A percentile compares a stretch with the other conserved stretches of the same genome.
These are phyloP conservation scores for Leucophenga maculata DNA, from an alignment of 2,888 invertebrate species.

Conservation along the genomic window DNA sequence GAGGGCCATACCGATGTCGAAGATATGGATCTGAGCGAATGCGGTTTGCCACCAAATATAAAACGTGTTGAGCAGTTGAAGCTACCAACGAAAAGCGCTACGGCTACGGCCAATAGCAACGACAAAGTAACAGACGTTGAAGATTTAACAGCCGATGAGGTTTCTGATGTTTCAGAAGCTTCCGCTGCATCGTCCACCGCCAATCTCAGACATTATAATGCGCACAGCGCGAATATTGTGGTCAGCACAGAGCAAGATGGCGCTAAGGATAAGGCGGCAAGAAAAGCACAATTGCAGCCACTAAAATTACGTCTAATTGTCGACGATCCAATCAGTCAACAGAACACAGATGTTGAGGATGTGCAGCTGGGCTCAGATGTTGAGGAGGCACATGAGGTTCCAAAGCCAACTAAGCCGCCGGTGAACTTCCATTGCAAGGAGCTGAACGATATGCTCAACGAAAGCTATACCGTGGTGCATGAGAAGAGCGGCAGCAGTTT, in stretches of 20 bases:
- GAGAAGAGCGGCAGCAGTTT: slow-evolving; percentile 72
- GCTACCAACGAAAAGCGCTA: slow-evolving; percentile 31
- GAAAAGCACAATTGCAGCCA: slow-evolving; percentile 43
- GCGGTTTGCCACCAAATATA: slow-evolving; percentile 50
- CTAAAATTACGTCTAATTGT: slow-evolving; percentile 44
- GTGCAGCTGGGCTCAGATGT: slow-evolving; percentile 72
- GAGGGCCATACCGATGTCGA: slow-evolving; percentile 69
- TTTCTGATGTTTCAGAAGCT: slow-evolving; percentile 51
- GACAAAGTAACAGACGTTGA: slow-evolving; percentile 71
- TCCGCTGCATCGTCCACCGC: slow-evolving; percentile 47
- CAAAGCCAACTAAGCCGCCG: slow-evolving; percentile 51
- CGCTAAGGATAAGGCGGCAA: slow-evolving; percentile 28
- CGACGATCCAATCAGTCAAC: slow-evolving; percentile 47
- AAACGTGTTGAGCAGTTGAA: slow-evolving; percentile 51
- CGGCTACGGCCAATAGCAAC: slow-evolving; percentile 16
- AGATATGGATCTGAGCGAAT: slow-evolving; percentile 71
- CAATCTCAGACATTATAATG: slow-evolving; percentile 41
- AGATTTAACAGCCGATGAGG: slow-evolving; percentile 71
- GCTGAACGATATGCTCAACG: slow-evolving; percentile 72
- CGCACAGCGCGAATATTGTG: slow-evolving; percentile 43
- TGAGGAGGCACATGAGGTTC: slow-evolving; percentile 69
- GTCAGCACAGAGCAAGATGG: slow-evolving; percentile 37
- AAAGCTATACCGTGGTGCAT: slow-evolving; percentile 72
- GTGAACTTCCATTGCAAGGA: slow-evolving; percentile 58
- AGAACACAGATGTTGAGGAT: slow-evolving; percentile 73